phyloP scores from a whole-genome alignment of 2,888 invertebrate genomes.

The Perithous albicinctus region DNA sequence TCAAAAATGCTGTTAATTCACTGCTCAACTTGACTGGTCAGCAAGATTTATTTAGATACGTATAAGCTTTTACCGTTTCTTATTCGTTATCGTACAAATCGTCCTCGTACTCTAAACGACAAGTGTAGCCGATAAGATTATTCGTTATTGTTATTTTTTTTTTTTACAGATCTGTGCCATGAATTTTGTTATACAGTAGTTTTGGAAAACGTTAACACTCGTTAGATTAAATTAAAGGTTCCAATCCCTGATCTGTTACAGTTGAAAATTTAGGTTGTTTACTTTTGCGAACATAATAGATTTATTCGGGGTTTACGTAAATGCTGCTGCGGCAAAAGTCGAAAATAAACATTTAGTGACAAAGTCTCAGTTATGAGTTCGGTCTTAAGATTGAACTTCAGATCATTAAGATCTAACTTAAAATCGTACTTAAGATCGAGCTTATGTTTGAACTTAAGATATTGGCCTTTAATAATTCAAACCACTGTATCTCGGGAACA shows the following conservation, averaged over 20 bases:
- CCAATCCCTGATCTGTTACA: neutral
- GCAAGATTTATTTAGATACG: conserved; percentile 34
- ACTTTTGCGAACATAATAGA: neutral
- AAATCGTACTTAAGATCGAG: too few relatives aligned
- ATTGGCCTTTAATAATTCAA: too few relatives aligned
- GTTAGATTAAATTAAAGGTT: neutral
- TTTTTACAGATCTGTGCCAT: conserved; percentile 30
- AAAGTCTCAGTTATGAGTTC: too few relatives aligned
- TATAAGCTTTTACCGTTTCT: conserved; percentile 4
- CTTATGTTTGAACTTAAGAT: too few relatives aligned
- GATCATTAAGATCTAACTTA: too few relatives aligned
- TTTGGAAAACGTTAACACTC: neutral
- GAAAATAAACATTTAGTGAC: too few relatives aligned
- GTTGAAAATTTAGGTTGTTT: neutral
- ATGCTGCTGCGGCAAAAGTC: too few relatives aligned
- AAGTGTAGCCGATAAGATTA: conserved; percentile 15
- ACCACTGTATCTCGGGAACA: too few relatives aligned
- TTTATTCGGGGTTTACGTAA: too few relatives aligned
- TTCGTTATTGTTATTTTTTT: conserved; percentile 22
- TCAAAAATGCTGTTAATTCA: conserved; percentile 20
- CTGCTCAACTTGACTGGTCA: conserved; percentile 58
- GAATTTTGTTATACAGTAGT: neutral
- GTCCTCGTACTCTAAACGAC: conserved; percentile 25
- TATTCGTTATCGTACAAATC: conserved; percentile 39
- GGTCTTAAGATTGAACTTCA: too few relatives aligned